A percentile compares a stretch with the other conserved stretches of the same genome.
These are phyloP conservation scores for Lanius collurio DNA, from an alignment of 2,113 vertebrate genomes.

Conservation along the genomic window DNA sequence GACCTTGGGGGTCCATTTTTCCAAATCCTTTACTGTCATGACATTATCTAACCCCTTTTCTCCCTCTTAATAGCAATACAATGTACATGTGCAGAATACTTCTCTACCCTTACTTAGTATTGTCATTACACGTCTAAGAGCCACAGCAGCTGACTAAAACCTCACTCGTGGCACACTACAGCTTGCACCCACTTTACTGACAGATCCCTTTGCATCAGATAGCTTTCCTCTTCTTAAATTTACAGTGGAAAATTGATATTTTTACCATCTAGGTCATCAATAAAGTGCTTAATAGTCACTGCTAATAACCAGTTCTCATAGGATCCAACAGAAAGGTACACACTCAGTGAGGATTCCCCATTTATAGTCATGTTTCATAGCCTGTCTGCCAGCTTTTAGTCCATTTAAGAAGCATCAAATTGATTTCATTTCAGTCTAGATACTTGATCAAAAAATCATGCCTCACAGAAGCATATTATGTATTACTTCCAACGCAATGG, in stretches of 20 bases:
- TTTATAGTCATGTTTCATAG: constrained; percentile 11
- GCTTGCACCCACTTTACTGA: not conserved
- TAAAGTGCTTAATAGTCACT: not conserved
- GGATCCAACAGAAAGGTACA: not conserved
- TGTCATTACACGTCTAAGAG: not conserved
- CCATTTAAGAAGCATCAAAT: constrained; percentile 35
- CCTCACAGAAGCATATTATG: constrained; percentile 24
- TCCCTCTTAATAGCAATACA: not conserved
- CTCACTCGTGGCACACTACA: not conserved
- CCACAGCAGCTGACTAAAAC: not conserved
- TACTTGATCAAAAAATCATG: constrained; percentile 43
- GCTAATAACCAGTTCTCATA: not conserved
- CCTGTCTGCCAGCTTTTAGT: constrained; percentile 3
- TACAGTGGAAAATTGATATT: not conserved
- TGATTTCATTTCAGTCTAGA: constrained; percentile 55
- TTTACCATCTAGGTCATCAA: not conserved
- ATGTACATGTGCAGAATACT: not conserved
- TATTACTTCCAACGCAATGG: not conserved
- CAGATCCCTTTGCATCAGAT: not conserved
- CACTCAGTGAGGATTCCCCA: not conserved
- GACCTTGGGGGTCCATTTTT: not conserved
- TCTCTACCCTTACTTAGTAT: not conserved
- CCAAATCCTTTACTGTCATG: not conserved
- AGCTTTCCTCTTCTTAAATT: not conserved
- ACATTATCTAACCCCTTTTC: not conserved